Conservation (phyloP, 2,888 invertebrate genomes). For the Liopterus haemorrhoidalis region DNA sequence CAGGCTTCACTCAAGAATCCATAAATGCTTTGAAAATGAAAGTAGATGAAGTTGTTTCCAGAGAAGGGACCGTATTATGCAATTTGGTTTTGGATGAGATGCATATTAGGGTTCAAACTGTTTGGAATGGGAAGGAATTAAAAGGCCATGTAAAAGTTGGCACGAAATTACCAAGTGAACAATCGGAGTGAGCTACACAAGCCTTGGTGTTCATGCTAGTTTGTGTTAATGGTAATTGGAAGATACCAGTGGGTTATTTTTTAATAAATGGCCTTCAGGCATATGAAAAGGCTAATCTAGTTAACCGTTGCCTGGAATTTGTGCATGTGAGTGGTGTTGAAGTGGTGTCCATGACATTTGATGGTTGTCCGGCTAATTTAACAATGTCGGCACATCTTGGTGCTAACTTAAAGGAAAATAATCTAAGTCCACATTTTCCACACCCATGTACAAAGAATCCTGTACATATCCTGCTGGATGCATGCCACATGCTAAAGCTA, state of each 20-base stretch:
- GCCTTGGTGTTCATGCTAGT: slow-evolving; percentile 35
- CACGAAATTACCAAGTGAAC: slow-evolving; percentile 4
- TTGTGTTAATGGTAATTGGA: slow-evolving; percentile 34
- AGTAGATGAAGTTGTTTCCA: slow-evolving; percentile 5
- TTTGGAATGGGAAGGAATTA: slow-evolving; percentile 23
- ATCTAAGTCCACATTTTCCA: slow-evolving; percentile 16
- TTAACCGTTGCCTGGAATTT: slow-evolving; percentile 6
- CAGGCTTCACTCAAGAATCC: slow-evolving; percentile 30
- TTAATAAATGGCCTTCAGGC: slow-evolving; percentile 31
- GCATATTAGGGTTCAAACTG: slow-evolving; percentile 28
- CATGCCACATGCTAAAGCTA: slow-evolving; percentile 27
- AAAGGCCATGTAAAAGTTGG: slow-evolving; percentile 25
- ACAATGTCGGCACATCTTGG: slow-evolving; percentile 17
- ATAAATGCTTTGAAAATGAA: slow-evolving; percentile 28
- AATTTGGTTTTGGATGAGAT: slow-evolving; percentile 33
- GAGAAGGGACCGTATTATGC: slow-evolving; percentile 24
- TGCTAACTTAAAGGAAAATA: slow-evolving; percentile 11
- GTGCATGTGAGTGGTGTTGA: slow-evolving; percentile 13
- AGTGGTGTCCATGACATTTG: slow-evolving; percentile 20
- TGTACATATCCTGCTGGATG: slow-evolving; percentile 25
- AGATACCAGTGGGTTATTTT: slow-evolving; percentile 38
- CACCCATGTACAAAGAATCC: slow-evolving; percentile 21
- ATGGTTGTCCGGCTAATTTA: slow-evolving; percentile 20
- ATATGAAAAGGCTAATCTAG: slow-evolving; percentile 26
- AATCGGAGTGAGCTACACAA: slow-evolving; percentile 21